Conservation (phyloP, 2,797 vertebrate species). For the Gila robusta region DNA sequence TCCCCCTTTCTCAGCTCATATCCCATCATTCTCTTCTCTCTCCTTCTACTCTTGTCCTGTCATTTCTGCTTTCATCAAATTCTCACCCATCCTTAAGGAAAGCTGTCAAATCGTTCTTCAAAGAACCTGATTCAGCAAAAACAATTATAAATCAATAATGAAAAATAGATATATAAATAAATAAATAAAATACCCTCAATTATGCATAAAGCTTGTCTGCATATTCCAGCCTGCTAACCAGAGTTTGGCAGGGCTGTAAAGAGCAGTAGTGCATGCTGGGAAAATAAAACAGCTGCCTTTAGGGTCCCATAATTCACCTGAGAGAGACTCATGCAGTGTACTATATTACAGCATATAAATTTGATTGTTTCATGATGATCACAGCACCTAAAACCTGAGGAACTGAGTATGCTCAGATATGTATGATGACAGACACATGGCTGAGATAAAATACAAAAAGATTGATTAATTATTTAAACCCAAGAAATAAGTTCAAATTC, state of each 20-base stretch:
- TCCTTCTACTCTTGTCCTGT: conserved; percentile 1
- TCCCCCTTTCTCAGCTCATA: conserved; percentile 16
- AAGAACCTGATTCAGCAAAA: conserved; percentile 76
- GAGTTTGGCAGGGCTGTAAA: conserved; percentile 16
- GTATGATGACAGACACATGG: background rate
- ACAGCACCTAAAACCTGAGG: background rate
- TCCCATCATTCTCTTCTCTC: conserved; percentile 25
- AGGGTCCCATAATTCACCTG: conserved; percentile 22
- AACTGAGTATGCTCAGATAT: background rate
- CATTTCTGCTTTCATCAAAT: conserved; percentile 23
- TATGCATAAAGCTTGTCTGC: conserved; percentile 81
- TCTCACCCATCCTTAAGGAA: conserved; percentile 46
- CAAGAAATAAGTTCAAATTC: background rate
- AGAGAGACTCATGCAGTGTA: background rate
- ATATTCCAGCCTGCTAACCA: conserved; percentile 75
- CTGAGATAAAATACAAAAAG: background rate
- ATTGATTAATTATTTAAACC: background rate
- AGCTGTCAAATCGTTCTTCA: conserved; percentile 67
- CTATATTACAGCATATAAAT: background rate
- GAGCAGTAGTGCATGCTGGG: conserved; percentile 60
- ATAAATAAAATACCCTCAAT: conserved; percentile 72
- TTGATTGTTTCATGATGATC: background rate
- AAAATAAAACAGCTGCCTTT: conserved; percentile 66
- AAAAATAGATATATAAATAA: conserved; percentile 47
- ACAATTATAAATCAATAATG: conserved; percentile 59